Percentiles rank a stretch among this genome's conserved stretches.
Evolutionary conservation across 1,140 invertebrate genomes (phyloP).

Genomic region (Apis florea): DNA sequence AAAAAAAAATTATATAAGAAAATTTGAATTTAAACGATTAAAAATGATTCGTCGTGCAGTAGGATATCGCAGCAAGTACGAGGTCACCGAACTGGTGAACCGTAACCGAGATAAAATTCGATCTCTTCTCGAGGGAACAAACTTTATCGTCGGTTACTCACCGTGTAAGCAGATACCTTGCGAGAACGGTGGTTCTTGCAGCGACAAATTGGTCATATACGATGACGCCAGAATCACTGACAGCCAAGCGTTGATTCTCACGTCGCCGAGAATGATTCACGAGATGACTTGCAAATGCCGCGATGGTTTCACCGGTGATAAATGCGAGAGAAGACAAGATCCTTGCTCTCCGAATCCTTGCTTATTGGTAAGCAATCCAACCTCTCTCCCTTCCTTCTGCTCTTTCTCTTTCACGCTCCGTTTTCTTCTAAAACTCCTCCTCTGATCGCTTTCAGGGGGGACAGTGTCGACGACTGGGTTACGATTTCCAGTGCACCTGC

Average conservation of each 20-base stretch:
- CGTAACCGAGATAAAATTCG: slow-evolving; percentile 84
- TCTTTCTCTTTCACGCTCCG: background rate
- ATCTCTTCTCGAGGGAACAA: slow-evolving; percentile 82
- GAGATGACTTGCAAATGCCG: slow-evolving; percentile 90
- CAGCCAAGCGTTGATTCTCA: slow-evolving; percentile 89
- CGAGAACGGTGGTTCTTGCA: slow-evolving; percentile 89
- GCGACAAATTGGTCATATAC: slow-evolving; percentile 86
- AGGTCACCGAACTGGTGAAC: slow-evolving; percentile 83
- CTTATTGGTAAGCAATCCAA: slow-evolving; percentile 73
- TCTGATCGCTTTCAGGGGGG: slow-evolving; percentile 81
- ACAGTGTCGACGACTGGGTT: slow-evolving; percentile 89
- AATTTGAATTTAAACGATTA: background rate
- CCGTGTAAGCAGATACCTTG: slow-evolving; percentile 87
- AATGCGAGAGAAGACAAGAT: slow-evolving; percentile 92
- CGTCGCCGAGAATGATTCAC: slow-evolving; percentile 88
- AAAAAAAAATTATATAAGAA: no score
- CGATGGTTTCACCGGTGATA: slow-evolving; percentile 88
- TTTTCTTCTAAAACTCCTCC: no score
- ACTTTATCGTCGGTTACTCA: slow-evolving; percentile 85
- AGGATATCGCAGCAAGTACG: slow-evolving; percentile 83
- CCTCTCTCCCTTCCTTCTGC: background rate
- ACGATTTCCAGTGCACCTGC: slow-evolving; percentile 91
- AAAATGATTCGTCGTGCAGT: slow-evolving; percentile 56
- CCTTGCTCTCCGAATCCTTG: slow-evolving; percentile 96
- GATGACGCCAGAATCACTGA: slow-evolving; percentile 87